These are phyloP conservation scores for Hipposideros armiger DNA, from an alignment of 2,113 vertebrate species.

Conservation along the genomic window DNA sequence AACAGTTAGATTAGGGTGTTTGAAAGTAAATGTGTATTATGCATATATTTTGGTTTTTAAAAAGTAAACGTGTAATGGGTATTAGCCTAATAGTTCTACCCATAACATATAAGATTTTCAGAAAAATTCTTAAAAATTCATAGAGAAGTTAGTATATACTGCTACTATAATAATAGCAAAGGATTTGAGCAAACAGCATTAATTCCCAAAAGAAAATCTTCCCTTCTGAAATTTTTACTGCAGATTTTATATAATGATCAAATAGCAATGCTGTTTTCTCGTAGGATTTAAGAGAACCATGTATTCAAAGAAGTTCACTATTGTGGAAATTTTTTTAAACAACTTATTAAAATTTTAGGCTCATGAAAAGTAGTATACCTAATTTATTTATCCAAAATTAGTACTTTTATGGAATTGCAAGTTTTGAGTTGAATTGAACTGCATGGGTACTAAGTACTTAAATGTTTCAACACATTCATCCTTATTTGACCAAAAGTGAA, in stretches of 20 bases:
- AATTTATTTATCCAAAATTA: constrained; percentile 44
- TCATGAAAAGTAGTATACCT: background rate
- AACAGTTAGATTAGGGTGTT: constrained; percentile 12
- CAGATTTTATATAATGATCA: constrained; percentile 29
- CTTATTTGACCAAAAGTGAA: constrained; percentile 7
- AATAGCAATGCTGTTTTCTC: background rate
- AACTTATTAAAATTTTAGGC: constrained; percentile 23
- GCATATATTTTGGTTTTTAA: background rate
- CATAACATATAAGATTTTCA: constrained; percentile 9
- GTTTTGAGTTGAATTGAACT: background rate
- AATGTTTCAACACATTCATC: background rate
- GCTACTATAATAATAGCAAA: background rate
- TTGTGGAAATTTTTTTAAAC: constrained; percentile 9
- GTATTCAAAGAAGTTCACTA: background rate
- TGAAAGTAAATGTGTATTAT: constrained; percentile 24
- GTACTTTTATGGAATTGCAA: background rate
- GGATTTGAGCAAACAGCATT: background rate
- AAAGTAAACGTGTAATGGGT: background rate
- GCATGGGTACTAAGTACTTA: background rate
- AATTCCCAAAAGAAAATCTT: background rate
- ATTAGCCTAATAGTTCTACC: background rate
- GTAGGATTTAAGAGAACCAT: constrained; percentile 39
- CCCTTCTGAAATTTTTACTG: constrained; percentile 31
- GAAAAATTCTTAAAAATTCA: constrained; percentile 19
- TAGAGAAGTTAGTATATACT: background rate